These are phyloP conservation scores for Acleris emargana DNA, from an alignment of 2,888 invertebrate species.

Conservation along the genomic window DNA sequence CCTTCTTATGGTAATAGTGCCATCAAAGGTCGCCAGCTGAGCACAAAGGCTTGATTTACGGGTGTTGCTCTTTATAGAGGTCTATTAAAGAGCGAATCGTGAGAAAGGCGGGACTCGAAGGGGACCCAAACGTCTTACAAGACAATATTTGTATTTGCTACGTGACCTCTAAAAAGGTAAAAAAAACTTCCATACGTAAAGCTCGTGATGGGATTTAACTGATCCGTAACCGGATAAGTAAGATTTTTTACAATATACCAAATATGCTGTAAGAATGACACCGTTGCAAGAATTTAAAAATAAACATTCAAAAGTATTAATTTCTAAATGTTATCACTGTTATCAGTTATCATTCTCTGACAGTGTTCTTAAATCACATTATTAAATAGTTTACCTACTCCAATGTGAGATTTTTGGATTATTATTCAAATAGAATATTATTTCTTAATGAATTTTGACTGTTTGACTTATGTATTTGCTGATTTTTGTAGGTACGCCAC, in stretches of 20 bases:
- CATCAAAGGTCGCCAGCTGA: constrained; percentile 64
- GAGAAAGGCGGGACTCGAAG: constrained; percentile 69
- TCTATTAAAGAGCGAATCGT: constrained; percentile 76
- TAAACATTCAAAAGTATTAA: too few species aligned
- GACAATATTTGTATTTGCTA: constrained; percentile 46
- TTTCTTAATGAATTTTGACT: too few species aligned
- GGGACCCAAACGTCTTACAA: constrained; percentile 64
- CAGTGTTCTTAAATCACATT: too few species aligned
- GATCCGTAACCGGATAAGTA: constrained; percentile 5
- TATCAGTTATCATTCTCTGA: too few species aligned
- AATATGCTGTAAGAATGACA: neutral
- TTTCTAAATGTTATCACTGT: too few species aligned
- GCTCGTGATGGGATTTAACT: constrained; percentile 13
- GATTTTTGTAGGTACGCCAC: too few species aligned
- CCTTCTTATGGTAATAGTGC: constrained; percentile 74
- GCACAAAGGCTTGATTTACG: constrained; percentile 79
- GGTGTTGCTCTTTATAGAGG: constrained; percentile 71
- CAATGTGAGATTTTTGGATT: too few species aligned
- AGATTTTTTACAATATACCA: too few species aligned
- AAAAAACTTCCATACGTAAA: constrained; percentile 20
- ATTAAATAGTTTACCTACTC: too few species aligned
- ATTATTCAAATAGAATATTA: too few species aligned
- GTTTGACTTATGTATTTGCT: too few species aligned
- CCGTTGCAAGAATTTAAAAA: too few species aligned
- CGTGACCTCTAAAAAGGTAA: constrained; percentile 38